Evolutionary conservation across 2,797 vertebrate genomes (phyloP).

Genomic region (Rousettus madagascariensis): DNA sequence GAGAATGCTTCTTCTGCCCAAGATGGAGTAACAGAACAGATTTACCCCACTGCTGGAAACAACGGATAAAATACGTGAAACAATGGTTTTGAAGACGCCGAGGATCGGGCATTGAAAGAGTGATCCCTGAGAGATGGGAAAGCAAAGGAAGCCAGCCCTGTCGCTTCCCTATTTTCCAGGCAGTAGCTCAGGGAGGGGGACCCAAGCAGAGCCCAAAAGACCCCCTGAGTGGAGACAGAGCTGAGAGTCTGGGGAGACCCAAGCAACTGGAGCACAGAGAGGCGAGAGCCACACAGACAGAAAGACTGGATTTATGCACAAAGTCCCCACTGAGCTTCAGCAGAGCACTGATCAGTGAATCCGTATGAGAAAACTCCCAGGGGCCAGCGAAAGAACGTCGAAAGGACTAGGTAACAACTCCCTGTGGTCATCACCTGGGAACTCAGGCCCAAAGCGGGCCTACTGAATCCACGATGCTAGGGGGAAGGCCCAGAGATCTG

Average conservation of each 20-base stretch:
- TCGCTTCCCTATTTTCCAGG: background rate
- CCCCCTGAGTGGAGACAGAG: background rate
- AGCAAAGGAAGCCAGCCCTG: background rate
- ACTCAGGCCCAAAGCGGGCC: background rate
- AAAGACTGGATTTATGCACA: background rate
- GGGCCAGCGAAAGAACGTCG: no score
- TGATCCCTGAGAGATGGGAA: background rate
- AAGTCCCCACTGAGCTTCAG: background rate
- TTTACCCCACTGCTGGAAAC: background rate
- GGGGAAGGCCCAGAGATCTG: background rate
- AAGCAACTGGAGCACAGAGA: background rate
- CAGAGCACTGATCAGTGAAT: background rate
- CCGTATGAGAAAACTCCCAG: rapidly evolving
- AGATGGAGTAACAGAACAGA: background rate
- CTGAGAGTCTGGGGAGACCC: background rate
- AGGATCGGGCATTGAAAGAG: background rate
- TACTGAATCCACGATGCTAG: background rate
- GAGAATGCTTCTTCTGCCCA: background rate
- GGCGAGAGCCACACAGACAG: background rate
- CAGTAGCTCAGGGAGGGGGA: background rate
- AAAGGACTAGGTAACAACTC: background rate
- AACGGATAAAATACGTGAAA: background rate
- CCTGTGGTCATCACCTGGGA: no score
- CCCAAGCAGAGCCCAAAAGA: background rate
- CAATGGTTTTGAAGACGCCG: background rate